phyloP scores from a whole-genome alignment of 2,888 invertebrate genomes.

The Ophraella communa region DNA sequence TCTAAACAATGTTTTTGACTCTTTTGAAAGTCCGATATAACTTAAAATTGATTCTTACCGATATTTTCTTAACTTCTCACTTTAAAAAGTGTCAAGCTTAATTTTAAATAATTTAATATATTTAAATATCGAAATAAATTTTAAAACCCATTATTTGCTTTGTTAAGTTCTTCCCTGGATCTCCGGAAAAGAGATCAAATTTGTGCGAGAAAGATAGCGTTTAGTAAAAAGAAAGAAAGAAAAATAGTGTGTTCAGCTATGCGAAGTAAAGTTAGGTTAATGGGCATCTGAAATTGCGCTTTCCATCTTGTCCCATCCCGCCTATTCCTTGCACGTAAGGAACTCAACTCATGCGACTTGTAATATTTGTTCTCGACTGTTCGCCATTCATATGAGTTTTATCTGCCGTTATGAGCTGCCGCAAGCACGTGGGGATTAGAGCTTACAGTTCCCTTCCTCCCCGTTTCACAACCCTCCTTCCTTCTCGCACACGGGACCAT shows the following conservation, averaged over 20 bases:
- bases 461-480: conserved; percentile 12
- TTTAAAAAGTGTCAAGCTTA: no score
- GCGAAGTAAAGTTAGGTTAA: conserved; percentile 71
- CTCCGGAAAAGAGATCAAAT: neutral
- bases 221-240: conserved; percentile 47
- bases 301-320: conserved; percentile 67
- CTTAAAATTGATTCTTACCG: no score
- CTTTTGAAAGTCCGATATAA: no score
- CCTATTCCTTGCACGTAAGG: conserved; percentile 61
- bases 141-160: neutral
- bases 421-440: conserved; percentile 56
- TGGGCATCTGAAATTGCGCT: conserved; percentile 76
- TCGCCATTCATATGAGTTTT: conserved; percentile 58
- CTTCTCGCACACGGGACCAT: conserved; percentile 40
- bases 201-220: conserved; percentile 13
- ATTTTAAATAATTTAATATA: no score
- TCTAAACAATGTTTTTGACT: no score
- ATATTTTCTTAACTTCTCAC: no score
- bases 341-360: conserved; percentile 61
- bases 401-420: conserved; percentile 56
- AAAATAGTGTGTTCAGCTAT: conserved; percentile 60
- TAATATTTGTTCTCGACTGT: conserved; percentile 62
- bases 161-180: conserved; percentile 6
- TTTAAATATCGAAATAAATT: no score
- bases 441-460: conserved; percentile 21